A percentile compares a stretch with the other conserved stretches of the same genome.
These are phyloP conservation scores for Neosilurus mollespiculum DNA, from an alignment of 2,797 vertebrate species.

Conservation along the genomic window DNA sequence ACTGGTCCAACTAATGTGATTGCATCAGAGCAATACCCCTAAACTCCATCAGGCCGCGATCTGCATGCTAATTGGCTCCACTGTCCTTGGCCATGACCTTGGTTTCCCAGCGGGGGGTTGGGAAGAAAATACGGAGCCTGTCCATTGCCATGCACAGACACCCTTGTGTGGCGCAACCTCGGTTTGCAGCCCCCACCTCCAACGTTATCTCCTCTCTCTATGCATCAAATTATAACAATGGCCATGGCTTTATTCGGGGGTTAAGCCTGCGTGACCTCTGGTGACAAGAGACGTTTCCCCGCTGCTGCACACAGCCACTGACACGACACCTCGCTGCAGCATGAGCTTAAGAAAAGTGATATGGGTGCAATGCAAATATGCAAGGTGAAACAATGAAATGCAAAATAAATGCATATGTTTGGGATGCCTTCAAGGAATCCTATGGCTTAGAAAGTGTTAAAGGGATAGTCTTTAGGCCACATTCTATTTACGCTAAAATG, in stretches of 20 bases:
- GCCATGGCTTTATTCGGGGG: slow-evolving; percentile 74
- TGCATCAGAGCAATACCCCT: slow-evolving; percentile 95
- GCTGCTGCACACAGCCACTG: slow-evolving; percentile 71
- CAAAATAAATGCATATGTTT: slow-evolving; percentile 55
- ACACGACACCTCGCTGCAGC: slow-evolving; percentile 49
- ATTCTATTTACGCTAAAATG: not conserved
- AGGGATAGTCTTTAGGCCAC: too few species aligned
- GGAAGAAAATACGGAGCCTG: slow-evolving; percentile 78
- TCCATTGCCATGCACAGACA: slow-evolving; percentile 80
- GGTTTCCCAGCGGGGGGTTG: slow-evolving; percentile 72
- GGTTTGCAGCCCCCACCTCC: slow-evolving; percentile 51
- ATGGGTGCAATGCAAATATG: slow-evolving; percentile 37
- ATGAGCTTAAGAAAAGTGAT: slow-evolving; percentile 47
- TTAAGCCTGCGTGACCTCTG: slow-evolving; percentile 79
- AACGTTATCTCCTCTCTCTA: slow-evolving; percentile 57
- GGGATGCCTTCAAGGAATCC: slow-evolving; percentile 42
- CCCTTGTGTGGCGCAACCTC: slow-evolving; percentile 68
- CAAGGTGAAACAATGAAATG: slow-evolving; percentile 53
- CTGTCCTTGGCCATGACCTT: slow-evolving; percentile 90
- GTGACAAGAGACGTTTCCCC: slow-evolving; percentile 75
- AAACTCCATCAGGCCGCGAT: slow-evolving; percentile 86
- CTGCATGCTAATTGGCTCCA: slow-evolving; percentile 93
- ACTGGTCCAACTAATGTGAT: slow-evolving; percentile 92
- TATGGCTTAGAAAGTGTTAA: not conserved
- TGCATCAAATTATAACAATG: slow-evolving; percentile 83